phyloP scores from a whole-genome alignment of 2,888 invertebrate species.

The Congeria kusceri region DNA sequence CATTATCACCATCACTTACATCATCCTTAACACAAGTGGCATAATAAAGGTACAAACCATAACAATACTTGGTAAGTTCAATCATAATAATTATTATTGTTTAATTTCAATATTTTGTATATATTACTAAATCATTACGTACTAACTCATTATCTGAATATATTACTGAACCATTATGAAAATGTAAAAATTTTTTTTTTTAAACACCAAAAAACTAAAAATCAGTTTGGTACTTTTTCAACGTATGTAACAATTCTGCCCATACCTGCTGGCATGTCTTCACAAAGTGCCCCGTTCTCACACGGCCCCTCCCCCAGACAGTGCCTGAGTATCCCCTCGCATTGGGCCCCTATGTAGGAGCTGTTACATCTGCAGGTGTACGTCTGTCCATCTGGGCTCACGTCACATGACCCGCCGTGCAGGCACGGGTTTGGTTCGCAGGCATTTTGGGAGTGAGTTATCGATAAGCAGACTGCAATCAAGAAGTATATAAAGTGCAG shows the following conservation, averaged over 20 bases:
- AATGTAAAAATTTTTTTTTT: background rate
- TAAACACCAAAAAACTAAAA: too few species aligned
- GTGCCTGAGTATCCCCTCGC: conserved; percentile 75
- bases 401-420: conserved; percentile 69
- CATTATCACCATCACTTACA: too few species aligned
- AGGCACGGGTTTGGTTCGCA: conserved; percentile 68
- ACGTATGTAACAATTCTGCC: too few species aligned
- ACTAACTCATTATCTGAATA: too few species aligned
- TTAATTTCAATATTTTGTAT: too few species aligned
- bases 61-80: too few species aligned
- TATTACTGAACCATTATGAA: background rate
- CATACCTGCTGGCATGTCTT: conserved; percentile 74
- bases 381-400: conserved; percentile 46
- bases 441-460: conserved; percentile 6
- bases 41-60: too few species aligned
- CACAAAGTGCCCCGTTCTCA: conserved; percentile 77
- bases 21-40: background rate
- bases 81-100: too few species aligned
- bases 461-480: background rate
- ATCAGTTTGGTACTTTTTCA: too few species aligned
- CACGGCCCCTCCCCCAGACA: conserved; percentile 76
- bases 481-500: too few species aligned
- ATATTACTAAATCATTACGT: too few species aligned
- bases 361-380: conserved; percentile 67
- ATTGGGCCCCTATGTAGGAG: conserved; percentile 68